Evolutionary conservation across 2,888 invertebrate species (phyloP).

Genomic region (Tetramorium bicarinatum): DNA sequence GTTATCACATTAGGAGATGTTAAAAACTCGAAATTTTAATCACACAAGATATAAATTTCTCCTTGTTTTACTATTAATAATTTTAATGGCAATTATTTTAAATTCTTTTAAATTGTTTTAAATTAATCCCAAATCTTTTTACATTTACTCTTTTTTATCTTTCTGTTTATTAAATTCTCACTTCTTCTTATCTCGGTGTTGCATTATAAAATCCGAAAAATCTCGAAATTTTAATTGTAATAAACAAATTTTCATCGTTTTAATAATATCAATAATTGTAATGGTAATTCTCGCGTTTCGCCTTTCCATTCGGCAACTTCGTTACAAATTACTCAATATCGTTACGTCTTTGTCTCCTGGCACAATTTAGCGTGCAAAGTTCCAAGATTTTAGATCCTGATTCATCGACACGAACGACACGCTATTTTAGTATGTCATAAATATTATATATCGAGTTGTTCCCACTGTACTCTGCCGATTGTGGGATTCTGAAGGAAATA

Average conservation of each 20-base stretch:
- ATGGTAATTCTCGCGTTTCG: background rate
- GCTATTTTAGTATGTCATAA: background rate
- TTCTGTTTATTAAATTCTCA: background rate
- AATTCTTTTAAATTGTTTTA: no score
- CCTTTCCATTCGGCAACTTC: background rate
- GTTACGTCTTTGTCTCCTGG: background rate
- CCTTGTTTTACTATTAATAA: background rate
- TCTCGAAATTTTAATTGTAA: background rate
- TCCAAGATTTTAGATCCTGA: background rate
- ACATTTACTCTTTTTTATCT: background rate
- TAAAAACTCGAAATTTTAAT: background rate
- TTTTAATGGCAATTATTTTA: background rate
- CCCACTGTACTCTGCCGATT: background rate
- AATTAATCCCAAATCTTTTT: background rate
- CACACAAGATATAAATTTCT: background rate
- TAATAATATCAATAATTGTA: conserved; percentile 8
- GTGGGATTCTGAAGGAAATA: background rate
- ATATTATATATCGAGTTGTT: background rate
- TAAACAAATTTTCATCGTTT: background rate
- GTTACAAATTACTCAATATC: background rate
- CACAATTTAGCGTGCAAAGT: background rate
- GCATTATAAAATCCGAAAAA: background rate
- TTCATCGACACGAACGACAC: background rate
- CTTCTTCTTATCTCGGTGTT: background rate
- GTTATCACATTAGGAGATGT: background rate